Evolutionary conservation across 2,797 vertebrate genomes (phyloP), one percentile per base, ranked within the genome.

Genomic region (Anolis apletophallus): DNA sequence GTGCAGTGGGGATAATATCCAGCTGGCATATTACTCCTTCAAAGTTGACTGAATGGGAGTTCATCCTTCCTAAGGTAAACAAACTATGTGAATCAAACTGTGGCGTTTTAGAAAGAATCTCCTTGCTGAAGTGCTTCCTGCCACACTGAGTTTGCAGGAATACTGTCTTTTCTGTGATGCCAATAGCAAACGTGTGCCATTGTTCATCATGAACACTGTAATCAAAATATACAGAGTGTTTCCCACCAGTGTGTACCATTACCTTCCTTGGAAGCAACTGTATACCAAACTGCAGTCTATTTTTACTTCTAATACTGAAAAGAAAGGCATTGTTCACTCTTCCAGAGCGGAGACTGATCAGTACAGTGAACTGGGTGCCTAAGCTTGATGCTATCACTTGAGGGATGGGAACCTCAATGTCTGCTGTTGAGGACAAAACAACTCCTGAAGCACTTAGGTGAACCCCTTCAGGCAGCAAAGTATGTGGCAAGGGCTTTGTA

Each of bases 311-410:
- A 93, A 99, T 92, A 94, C 98, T 98, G 96, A 99, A 98, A 95
- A 99, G 96, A 95, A 99, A 99, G 90, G 98, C 98, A 94, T 98
- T 98, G 94, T 98, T 98, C 90, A 95, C 95, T 95, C 94, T 96
- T 96, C 97, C 96, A 91, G 98, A 98, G 94, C 97, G 97, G 78
- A 99, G 86, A 91, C 97, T 98, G 91, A 98, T 96, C 92, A 99
- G 83, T 84, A 99, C 73, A 52, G 97, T 97, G 96, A 99, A 98
- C 88, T 96, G 97, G 84, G 94, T 96, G 75, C 96, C 97, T 64
- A 98, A 90, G 59, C 94, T 96, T 4, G 96, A 86, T 1, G 97
- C 97, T 91, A 99, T 95, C 89, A 98, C 94, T 93, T 92, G 96
- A 92, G 76, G 4, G 14, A 96, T 40, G 3, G 97, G 96, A 89